A percentile compares a stretch with the other conserved stretches of the same genome.
Evolutionary conservation across 2,888 invertebrate species (phyloP).

Genomic region (Apoda limacodes): DNA sequence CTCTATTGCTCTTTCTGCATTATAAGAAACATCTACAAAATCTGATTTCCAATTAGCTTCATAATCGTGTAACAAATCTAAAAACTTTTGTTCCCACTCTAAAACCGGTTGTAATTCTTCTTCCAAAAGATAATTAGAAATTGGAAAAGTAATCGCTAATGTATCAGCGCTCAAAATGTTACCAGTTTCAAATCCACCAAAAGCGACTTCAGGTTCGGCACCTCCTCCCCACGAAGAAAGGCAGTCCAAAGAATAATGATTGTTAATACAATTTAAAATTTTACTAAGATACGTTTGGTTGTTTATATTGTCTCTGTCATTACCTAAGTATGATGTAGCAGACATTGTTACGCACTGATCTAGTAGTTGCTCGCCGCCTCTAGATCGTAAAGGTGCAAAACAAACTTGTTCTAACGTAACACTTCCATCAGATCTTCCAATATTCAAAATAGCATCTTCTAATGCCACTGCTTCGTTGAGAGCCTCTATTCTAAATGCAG

Average conservation of each 20-base stretch:
- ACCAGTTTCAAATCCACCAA: constrained; percentile 77
- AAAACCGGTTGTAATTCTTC: constrained; percentile 69
- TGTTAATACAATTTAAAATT: constrained; percentile 51
- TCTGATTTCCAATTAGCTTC: constrained; percentile 56
- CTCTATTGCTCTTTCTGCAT: constrained; percentile 88
- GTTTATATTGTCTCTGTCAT: constrained; percentile 62
- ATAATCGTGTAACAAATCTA: constrained; percentile 75
- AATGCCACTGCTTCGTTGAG: constrained; percentile 77
- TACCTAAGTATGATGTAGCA: constrained; percentile 82
- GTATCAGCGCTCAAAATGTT: constrained; percentile 56
- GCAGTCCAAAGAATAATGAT: constrained; percentile 67
- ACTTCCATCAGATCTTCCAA: constrained; percentile 66
- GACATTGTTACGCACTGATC: constrained; percentile 85
- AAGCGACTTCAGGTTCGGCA: constrained; percentile 82
- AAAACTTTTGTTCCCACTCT: constrained; percentile 82
- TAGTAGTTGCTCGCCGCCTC: constrained; percentile 63
- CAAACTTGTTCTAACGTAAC: constrained; percentile 74
- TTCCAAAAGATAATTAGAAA: constrained; percentile 75
- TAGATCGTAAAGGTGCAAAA: constrained; percentile 82
- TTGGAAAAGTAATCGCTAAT: constrained; percentile 82
- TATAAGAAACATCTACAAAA: constrained; percentile 77
- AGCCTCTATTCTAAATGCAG: constrained; percentile 83
- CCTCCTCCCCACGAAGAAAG: constrained; percentile 90
- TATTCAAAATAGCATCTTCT: constrained; percentile 74
- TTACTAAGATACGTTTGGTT: constrained; percentile 42